Base-by-base conservation (phyloP, 2,113 vertebrate genomes). In the Hymenochirus boettgeri region DNA sequence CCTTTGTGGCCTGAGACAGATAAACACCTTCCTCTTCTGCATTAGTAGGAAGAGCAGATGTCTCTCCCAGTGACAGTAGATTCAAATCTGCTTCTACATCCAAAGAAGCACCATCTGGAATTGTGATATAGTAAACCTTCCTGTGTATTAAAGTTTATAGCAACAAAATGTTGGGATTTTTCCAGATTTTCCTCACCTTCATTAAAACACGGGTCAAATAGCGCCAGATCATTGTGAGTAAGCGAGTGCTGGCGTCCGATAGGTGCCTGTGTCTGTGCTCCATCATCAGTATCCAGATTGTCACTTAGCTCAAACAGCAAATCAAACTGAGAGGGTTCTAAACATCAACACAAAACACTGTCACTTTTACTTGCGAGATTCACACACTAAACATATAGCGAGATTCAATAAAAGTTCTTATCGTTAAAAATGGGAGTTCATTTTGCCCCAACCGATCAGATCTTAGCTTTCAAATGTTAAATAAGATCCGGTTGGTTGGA, bases 191-290 rank as follows among this genome's bases (percentile, higher is more conserved):
- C n/a, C 50, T 73, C 63, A 94, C 91, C 92, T 85, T 86, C 79
- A 80, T 86, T 89, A 66, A 80, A 86, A 80, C 91, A 95, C 18
- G 93, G 93, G 70, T 96, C 93, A 31, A 96, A 96, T 31, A 90
- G 83, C 10, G 91, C 92, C 31, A 96, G 71, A 73, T 96, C 93
- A 0, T 81, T 82, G 23, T 88, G 81, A 2, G 90, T 86, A 55
- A 96, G 82, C 1, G 61, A 71, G 12, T 74, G 70, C 8, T 6
- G 55, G 3, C 81, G 74, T 27, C 29, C 13, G 22, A 11, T 2
- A 15, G 17, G 31, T 74, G 42, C n/a, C 69, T 1, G n/a, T 31
- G 26, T 48, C 3, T 27, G 1, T 18, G 69, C 9, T 22, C 27
- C 52, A 18, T 71, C 66, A 4, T 70, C 74, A 29, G 80, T 83